These are phyloP conservation scores for Thyatira batis DNA, from an alignment of 2,888 invertebrate genomes.

Conservation along the genomic window DNA sequence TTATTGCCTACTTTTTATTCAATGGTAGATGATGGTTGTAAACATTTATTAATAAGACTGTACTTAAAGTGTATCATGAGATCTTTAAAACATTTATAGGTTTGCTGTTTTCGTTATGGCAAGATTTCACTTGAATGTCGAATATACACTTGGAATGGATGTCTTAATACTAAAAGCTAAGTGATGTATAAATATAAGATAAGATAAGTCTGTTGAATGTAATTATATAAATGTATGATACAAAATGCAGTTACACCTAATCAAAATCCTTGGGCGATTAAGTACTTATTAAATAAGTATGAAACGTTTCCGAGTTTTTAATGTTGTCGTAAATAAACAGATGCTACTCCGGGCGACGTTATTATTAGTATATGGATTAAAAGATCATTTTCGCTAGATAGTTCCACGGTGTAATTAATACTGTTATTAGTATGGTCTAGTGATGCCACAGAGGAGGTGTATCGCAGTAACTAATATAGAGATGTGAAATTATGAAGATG, in stretches of 20 bases:
- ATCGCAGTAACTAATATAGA: conserved; percentile 28
- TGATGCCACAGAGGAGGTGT: conserved; percentile 18
- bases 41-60: conserved; percentile 32
- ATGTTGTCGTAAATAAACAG: conserved; percentile 22
- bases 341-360: conserved; percentile 18
- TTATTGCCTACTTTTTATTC: too few relatives aligned
- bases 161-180: too few relatives aligned
- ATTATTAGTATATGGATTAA: conserved; percentile 56
- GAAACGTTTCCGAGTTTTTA: neutral
- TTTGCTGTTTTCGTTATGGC: too few relatives aligned
- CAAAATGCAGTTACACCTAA: neutral
- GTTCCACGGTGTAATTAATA: conserved; percentile 53
- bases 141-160: too few relatives aligned
- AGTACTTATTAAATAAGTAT: neutral
- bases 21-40: conserved; percentile 34
- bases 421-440: conserved; percentile 43
- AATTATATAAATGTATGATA: neutral
- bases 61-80: conserved; percentile 14
- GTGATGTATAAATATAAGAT: too few relatives aligned
- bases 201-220: too few relatives aligned
- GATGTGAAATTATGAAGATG: conserved; percentile 8
- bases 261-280: neutral
- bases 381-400: conserved; percentile 52
- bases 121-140: too few relatives aligned
- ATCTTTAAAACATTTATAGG: neutral